phyloP scores from a whole-genome alignment of 2,888 invertebrate genomes.

The Fragum fragum region DNA sequence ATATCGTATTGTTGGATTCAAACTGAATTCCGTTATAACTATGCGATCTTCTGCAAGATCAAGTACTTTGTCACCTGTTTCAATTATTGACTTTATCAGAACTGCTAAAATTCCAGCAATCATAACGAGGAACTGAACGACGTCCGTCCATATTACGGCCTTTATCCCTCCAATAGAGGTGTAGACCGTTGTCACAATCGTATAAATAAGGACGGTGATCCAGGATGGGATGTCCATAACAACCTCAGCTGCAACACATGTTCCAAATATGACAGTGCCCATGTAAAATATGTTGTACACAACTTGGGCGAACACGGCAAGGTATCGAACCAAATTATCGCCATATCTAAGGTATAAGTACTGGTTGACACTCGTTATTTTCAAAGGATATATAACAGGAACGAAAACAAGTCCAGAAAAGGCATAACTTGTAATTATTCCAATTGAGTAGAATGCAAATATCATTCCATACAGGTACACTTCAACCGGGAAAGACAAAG shows the following conservation, averaged over 20 bases:
- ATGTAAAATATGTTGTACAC: background rate
- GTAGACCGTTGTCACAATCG: conserved; percentile 41
- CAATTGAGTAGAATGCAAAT: background rate
- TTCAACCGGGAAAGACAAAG: conserved; percentile 12
- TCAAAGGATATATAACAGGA: background rate
- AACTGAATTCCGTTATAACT: conserved; percentile 15
- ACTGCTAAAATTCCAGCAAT: conserved; percentile 45
- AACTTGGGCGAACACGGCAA: background rate
- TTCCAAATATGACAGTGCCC: conserved; percentile 23
- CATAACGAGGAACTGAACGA: conserved; percentile 45
- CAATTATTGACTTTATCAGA: conserved; percentile 32
- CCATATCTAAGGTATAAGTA: background rate
- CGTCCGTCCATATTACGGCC: conserved; percentile 55
- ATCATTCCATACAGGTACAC: conserved; percentile 20
- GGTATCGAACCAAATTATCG: background rate
- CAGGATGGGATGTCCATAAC: conserved; percentile 46
- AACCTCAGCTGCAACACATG: conserved; percentile 38
- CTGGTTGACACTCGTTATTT: background rate
- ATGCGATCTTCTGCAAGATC: conserved; percentile 24
- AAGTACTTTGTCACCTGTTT: conserved; percentile 19
- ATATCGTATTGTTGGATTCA: conserved; percentile 49
- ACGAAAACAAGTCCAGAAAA: background rate
- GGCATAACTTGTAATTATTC: background rate
- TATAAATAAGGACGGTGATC: conserved; percentile 45
- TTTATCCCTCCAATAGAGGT: conserved; percentile 51